Evolutionary conservation across 1,140 invertebrate species (phyloP).

Genomic region (Drosophila fuyamai): DNA sequence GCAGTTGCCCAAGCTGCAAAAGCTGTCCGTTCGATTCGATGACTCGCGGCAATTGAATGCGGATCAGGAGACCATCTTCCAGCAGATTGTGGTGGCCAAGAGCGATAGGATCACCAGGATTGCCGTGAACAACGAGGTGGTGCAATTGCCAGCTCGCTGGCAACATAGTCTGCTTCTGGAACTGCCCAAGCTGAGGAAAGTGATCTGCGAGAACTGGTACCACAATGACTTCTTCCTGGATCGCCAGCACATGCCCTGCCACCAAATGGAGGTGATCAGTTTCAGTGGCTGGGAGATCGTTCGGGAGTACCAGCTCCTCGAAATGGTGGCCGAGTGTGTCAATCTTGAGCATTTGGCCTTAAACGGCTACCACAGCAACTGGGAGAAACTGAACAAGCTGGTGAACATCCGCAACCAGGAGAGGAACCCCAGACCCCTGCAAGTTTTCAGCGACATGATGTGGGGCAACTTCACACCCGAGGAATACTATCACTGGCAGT

Average conservation of each 20-base stretch:
- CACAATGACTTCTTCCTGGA: conserved; percentile 73
- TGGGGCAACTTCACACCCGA: conserved; percentile 51
- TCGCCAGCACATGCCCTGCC: conserved; percentile 57
- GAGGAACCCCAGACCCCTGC: conserved; percentile 37
- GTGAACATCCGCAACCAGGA: conserved; percentile 46
- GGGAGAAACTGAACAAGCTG: conserved; percentile 58
- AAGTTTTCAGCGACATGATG: conserved; percentile 63
- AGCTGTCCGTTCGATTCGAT: conserved; percentile 59
- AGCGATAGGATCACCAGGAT: conserved; percentile 64
- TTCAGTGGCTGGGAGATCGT: conserved; percentile 69
- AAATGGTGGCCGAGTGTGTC: conserved; percentile 56
- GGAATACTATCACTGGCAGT: conserved; percentile 53
- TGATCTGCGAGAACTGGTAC: conserved; percentile 69
- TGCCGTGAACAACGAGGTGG: conserved; percentile 70
- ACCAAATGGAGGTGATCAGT: conserved; percentile 66
- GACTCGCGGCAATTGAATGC: conserved; percentile 64
- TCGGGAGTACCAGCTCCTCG: conserved; percentile 51
- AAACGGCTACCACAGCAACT: conserved; percentile 62
- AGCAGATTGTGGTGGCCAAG: conserved; percentile 69
- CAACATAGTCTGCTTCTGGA: conserved; percentile 57
- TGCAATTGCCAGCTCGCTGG: conserved; percentile 62
- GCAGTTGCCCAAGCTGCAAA: conserved; percentile 61
- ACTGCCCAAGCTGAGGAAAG: conserved; percentile 57
- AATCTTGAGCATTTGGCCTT: conserved; percentile 49
- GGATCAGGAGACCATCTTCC: conserved; percentile 71